Conservation (phyloP, 2,797 vertebrate species). For the Thaleichthys pacificus region DNA sequence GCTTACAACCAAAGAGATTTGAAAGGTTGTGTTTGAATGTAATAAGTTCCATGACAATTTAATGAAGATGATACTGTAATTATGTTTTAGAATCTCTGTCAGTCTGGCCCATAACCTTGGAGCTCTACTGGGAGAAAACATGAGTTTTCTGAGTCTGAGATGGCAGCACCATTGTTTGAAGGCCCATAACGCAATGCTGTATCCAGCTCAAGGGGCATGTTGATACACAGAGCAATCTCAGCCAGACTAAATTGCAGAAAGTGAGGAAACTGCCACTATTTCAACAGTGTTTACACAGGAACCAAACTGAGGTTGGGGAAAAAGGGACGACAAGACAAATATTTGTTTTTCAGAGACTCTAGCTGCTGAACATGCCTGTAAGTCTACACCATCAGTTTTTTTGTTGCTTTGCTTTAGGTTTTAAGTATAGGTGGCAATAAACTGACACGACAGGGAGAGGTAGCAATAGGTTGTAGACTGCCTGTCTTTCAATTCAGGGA, state of each 20-base stretch:
- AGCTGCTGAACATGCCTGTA: constrained; percentile 32
- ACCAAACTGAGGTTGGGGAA: constrained; percentile 31
- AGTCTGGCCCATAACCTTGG: too few species aligned
- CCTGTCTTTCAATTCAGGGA: constrained; percentile 51
- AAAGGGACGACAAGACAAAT: constrained; percentile 34
- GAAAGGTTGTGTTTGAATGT: too few species aligned
- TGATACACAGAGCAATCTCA: constrained; percentile 2
- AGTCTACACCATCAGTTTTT: constrained; percentile 48
- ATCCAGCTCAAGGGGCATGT: not conserved
- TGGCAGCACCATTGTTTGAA: not conserved
- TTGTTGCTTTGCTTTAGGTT: constrained; percentile 25
- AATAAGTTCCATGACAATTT: too few species aligned
- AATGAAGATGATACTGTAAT: too few species aligned
- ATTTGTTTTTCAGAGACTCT: constrained; percentile 28
- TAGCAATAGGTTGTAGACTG: constrained; percentile 42
- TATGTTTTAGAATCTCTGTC: too few species aligned
- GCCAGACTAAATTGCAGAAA: constrained; percentile 8
- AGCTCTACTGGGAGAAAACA: not conserved
- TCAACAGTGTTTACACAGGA: constrained; percentile 36
- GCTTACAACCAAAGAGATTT: too few species aligned
- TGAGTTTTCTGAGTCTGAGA: too few species aligned
- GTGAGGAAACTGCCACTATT: constrained; percentile 14
- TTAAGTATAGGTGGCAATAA: constrained; percentile 39
- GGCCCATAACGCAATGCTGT: not conserved
- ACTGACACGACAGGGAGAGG: constrained; percentile 39